Percentiles rank a stretch among this genome's conserved stretches.
phyloP scores from a whole-genome alignment of 1,140 invertebrate genomes.

The Holcopasites calliopsidis region DNA sequence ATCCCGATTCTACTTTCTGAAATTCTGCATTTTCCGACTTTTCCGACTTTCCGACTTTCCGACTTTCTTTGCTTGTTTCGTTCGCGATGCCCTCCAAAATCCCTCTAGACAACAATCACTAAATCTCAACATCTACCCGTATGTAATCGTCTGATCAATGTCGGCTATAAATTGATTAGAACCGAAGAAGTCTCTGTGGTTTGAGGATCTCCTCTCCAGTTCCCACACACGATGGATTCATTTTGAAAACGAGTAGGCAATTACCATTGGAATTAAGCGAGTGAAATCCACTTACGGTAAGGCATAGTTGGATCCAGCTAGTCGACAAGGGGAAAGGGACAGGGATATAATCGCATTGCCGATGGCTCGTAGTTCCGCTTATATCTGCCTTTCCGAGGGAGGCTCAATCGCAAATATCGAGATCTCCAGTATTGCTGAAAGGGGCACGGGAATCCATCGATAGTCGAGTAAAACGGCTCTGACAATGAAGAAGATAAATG shows the following conservation, averaged over 20 bases:
- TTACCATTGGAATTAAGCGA: background rate
- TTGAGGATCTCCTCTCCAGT: background rate
- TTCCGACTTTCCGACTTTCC: background rate
- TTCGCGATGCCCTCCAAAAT: slow-evolving; percentile 27
- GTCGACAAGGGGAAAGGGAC: background rate
- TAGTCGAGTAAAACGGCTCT: too few relatives aligned
- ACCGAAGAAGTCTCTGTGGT: background rate
- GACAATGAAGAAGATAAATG: too few relatives aligned
- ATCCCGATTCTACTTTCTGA: too few relatives aligned
- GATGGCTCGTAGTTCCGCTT: too few relatives aligned
- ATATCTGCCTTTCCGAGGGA: background rate
- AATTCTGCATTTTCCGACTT: too few relatives aligned
- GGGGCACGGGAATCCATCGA: background rate
- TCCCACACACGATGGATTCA: background rate
- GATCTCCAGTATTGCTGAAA: background rate
- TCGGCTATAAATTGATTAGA: too few relatives aligned
- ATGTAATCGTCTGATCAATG: too few relatives aligned
- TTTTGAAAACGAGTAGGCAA: background rate
- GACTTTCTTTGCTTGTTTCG: background rate
- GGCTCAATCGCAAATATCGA: background rate
- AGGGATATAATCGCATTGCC: background rate
- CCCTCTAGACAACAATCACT: slow-evolving; percentile 2
- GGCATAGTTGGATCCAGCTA: background rate
- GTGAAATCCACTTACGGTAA: background rate
- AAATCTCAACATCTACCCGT: too few relatives aligned